phyloP scores from a whole-genome alignment of 2,888 invertebrate species.

The Caradrina clavipalpis region DNA sequence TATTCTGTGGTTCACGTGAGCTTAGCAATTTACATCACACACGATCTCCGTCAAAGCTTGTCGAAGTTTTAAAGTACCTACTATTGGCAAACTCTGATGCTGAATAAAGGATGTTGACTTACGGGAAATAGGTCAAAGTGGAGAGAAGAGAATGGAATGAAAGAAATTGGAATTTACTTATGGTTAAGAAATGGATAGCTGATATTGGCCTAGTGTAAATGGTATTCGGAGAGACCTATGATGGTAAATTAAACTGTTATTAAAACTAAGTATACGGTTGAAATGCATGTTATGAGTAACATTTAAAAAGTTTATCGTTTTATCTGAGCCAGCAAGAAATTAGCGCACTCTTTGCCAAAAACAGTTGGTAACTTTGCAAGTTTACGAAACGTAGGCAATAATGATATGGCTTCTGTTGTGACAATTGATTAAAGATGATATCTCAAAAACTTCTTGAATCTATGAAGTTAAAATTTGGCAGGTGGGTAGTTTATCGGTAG shows the following conservation, averaged over 20 bases:
- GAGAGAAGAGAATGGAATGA: constrained; percentile 6
- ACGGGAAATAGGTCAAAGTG: constrained; percentile 9
- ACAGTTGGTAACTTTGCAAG: neutral
- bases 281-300: too few relatives aligned
- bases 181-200: neutral
- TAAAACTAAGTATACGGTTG: too few relatives aligned
- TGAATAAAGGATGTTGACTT: constrained; percentile 45
- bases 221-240: too few relatives aligned
- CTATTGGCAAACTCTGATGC: constrained; percentile 49
- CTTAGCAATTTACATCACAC: constrained; percentile 44
- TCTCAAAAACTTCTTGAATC: too few relatives aligned
- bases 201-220: too few relatives aligned
- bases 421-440: too few relatives aligned
- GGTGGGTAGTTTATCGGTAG: too few relatives aligned
- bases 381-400: constrained; percentile 6
- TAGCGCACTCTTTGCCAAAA: neutral
- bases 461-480: too few relatives aligned
- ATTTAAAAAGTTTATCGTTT: too few relatives aligned
- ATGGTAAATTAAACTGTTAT: too few relatives aligned
- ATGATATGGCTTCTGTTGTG: neutral
- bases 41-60: constrained; percentile 37
- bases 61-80: constrained; percentile 45
- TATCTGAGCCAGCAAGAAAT: neutral
- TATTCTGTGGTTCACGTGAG: too few relatives aligned
- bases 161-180: neutral